These are phyloP conservation scores for Cataglyphis rosenhaueri DNA, from an alignment of 2,888 invertebrate genomes.

Conservation along the genomic window DNA sequence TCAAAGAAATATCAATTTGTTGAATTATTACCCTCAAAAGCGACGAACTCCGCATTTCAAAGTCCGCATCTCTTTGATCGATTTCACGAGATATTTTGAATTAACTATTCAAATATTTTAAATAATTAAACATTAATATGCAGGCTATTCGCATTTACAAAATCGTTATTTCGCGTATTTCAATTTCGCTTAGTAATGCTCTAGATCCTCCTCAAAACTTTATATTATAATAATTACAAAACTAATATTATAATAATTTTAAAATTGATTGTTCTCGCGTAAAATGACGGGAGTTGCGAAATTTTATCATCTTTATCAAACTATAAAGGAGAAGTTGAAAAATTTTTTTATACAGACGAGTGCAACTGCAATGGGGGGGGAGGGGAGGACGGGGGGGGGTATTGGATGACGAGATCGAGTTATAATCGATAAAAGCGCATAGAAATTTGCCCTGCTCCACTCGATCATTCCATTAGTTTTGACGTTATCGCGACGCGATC, in stretches of 20 bases:
- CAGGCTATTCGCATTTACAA: constrained; percentile 3
- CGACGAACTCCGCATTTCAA: constrained; percentile 61
- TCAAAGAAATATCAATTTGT: constrained; percentile 76
- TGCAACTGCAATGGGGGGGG: not conserved
- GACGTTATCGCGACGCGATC: constrained; percentile 44
- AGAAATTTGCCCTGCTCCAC: constrained; percentile 24
- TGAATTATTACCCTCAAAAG: constrained; percentile 71
- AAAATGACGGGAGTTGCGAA: too few species aligned
- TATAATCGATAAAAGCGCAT: constrained; percentile 39
- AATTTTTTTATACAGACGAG: not conserved
- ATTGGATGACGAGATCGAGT: constrained; percentile 31
- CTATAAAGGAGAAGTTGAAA: not conserved
- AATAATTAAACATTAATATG: constrained; percentile 37
- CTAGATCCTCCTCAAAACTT: not conserved
- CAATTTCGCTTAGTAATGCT: not conserved
- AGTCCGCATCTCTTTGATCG: constrained; percentile 14
- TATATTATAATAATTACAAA: constrained; percentile 28
- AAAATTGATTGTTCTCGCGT: constrained; percentile 14
- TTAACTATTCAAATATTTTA: constrained; percentile 38
- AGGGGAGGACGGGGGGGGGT: too few species aligned
- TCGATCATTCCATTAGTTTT: constrained; percentile 49
- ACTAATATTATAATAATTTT: constrained; percentile 22
- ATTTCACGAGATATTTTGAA: constrained; percentile 21
- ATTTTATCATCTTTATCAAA: not conserved
- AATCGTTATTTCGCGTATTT: constrained; percentile 15